phyloP scores from a whole-genome alignment of 2,113 vertebrate genomes.

The Neotragus moschatus region DNA sequence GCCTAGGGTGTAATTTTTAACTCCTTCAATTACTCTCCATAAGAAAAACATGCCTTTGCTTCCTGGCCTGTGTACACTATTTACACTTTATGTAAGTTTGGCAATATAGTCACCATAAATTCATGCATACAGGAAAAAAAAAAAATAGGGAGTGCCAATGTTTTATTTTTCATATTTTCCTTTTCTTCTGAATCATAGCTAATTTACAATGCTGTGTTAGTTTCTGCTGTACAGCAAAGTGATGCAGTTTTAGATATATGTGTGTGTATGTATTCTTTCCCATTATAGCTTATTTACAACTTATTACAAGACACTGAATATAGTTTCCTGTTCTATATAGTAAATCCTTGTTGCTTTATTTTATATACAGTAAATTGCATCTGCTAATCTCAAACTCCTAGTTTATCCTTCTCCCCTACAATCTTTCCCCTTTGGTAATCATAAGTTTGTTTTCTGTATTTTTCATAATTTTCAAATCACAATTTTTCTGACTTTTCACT shows the following conservation, averaged over 20 bases:
- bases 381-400: neutral
- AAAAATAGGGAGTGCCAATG: neutral
- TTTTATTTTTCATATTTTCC: neutral
- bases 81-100: neutral
- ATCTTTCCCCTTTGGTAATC: neutral
- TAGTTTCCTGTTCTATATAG: neutral
- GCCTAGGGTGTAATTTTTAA: neutral
- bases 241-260: neutral
- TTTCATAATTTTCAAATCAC: neutral
- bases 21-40: neutral
- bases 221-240: neutral
- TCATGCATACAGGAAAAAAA: neutral
- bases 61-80: neutral
- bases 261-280: neutral
- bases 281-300: neutral
- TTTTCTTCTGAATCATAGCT: neutral
- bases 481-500: neutral
- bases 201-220: neutral
- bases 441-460: neutral
- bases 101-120: neutral
- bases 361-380: neutral
- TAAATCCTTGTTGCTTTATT: neutral
- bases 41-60: conserved; percentile 1
- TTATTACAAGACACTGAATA: neutral
- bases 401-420: neutral